phyloP scores from a whole-genome alignment of 2,797 vertebrate species.

The Emys orbicularis region DNA sequence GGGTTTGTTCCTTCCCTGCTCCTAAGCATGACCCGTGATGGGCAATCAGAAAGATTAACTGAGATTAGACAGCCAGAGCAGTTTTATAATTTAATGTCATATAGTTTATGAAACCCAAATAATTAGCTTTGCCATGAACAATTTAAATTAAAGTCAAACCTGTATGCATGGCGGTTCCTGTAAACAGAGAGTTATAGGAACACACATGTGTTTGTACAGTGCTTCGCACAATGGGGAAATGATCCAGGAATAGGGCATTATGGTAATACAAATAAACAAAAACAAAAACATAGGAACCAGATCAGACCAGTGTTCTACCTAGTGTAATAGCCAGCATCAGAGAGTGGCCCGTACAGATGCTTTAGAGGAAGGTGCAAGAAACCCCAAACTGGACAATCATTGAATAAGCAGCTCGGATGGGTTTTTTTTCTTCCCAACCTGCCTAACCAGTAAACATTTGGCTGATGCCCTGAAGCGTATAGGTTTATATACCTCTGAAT shows the following conservation, averaged over 20 bases:
- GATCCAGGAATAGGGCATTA: background rate
- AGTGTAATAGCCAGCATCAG: background rate
- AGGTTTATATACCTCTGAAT: background rate
- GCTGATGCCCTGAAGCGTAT: background rate
- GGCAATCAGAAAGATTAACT: background rate
- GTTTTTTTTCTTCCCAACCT: background rate
- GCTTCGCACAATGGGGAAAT: background rate
- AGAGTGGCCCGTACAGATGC: background rate
- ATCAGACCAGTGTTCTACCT: background rate
- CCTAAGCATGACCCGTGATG: background rate
- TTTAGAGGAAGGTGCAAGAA: constrained; percentile 16
- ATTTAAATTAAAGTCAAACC: constrained; percentile 27
- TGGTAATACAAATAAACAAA: background rate
- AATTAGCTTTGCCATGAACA: background rate
- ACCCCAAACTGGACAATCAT: background rate
- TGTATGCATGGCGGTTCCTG: background rate
- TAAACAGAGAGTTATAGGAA: background rate
- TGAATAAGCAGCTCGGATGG: background rate
- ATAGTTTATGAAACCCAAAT: constrained; percentile 41
- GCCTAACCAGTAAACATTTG: background rate
- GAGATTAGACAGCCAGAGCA: constrained; percentile 44
- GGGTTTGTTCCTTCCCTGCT: background rate
- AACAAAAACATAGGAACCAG: background rate
- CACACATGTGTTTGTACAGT: background rate
- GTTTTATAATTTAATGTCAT: constrained; percentile 53